Evolutionary conservation across 37 sponge, comb jelly and placozoan species (phyloP).

Genomic region (Bolinopsis microptera): DNA sequence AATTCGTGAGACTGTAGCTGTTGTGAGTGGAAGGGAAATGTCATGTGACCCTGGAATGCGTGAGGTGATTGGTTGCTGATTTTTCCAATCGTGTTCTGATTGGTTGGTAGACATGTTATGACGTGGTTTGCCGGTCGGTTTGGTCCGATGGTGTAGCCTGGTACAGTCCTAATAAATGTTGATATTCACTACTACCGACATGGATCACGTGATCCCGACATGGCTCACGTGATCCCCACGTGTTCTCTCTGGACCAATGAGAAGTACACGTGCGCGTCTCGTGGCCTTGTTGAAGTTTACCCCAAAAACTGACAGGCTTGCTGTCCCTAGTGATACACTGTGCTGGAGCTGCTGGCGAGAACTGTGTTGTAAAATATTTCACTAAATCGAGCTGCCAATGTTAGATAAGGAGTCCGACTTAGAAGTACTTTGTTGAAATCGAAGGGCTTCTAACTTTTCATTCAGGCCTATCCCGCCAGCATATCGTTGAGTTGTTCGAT

Average conservation of each 20-base stretch:
- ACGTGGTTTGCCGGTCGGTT: neutral
- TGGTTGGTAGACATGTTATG: neutral
- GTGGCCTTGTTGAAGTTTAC: neutral
- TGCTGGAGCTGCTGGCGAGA: neutral
- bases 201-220: neutral
- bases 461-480: neutral
- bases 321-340: neutral
- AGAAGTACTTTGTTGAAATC: neutral
- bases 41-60: neutral
- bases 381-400: neutral
- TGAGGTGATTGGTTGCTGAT: neutral
- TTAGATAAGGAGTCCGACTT: neutral
- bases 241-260: neutral
- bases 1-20: neutral
- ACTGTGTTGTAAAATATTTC: neutral
- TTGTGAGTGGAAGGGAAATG: neutral
- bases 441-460: neutral
- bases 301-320: neutral
- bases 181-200: neutral
- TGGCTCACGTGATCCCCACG: neutral
- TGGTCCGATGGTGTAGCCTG: neutral
- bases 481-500: neutral
- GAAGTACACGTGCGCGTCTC: neutral
- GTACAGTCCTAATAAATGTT: neutral
- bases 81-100: neutral